Conservation (phyloP, 1,140 invertebrate genomes). For the Gonatopus flavifemur region DNA sequence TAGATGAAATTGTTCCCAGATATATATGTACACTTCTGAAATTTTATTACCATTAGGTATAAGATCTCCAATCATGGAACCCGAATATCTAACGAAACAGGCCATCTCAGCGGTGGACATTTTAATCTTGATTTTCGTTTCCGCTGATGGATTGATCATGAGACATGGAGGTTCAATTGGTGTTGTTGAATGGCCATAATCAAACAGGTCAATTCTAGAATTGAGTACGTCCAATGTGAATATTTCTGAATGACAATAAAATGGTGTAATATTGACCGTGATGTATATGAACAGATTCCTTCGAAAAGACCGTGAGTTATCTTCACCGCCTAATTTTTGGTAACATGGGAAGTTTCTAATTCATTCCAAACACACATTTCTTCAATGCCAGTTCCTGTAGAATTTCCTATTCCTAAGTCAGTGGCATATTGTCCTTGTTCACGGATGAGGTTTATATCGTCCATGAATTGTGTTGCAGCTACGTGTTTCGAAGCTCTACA, state of each 20-base stretch:
- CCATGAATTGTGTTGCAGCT: no score
- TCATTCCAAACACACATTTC: background rate
- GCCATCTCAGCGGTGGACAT: background rate
- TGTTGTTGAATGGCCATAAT: background rate
- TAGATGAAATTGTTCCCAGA: background rate
- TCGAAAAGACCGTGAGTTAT: conserved; percentile 11
- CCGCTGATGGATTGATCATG: background rate
- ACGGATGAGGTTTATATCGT: background rate
- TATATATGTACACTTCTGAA: background rate
- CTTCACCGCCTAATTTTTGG: conserved; percentile 13
- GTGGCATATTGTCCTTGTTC: background rate
- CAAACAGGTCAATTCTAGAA: conserved; percentile 1
- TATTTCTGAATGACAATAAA: conserved; percentile 10
- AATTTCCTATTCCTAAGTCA: background rate
- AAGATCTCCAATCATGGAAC: background rate
- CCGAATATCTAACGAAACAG: background rate
- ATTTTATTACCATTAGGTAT: background rate
- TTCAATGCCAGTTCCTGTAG: no score
- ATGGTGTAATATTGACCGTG: conserved; percentile 7
- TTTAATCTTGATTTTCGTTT: background rate
- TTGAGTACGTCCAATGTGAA: conserved; percentile 11
- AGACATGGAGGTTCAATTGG: background rate
- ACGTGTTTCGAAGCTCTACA: background rate
- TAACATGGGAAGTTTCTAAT: conserved; percentile 5
- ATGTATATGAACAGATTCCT: conserved; percentile 13